Conservation (phyloP, 2,113 vertebrate genomes). For the Dromas ardeola region DNA sequence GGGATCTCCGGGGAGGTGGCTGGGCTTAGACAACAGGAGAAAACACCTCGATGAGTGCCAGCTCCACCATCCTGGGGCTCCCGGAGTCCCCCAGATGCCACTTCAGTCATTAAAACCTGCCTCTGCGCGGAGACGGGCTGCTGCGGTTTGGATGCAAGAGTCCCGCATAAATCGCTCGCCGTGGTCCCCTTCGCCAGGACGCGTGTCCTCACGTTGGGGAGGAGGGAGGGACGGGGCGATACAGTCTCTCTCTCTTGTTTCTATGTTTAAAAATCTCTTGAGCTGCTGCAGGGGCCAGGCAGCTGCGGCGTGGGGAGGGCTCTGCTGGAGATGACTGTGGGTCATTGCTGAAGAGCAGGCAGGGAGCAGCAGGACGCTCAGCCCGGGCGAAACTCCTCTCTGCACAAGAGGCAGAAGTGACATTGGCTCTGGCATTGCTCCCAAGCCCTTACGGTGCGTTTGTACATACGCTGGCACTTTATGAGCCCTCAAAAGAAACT, state of each 20-base stretch:
- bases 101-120: accelerated
- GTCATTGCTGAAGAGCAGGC: not conserved
- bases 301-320: accelerated
- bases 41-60: not conserved
- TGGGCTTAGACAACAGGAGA: not conserved
- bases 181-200: accelerated
- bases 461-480: not conserved
- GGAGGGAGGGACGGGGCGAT: not conserved
- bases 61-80: not conserved
- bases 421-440: not conserved
- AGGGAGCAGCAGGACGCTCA: not conserved
- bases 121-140: not conserved
- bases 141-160: no score
- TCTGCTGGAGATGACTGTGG: not conserved
- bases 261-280: not conserved
- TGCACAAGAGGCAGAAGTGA: not conserved
- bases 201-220: accelerated
- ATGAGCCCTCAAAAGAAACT: not conserved
- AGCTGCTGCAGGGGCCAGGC: not conserved
- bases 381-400: not conserved
- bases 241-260: not conserved
- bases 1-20: not conserved
- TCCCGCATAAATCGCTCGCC: accelerated
- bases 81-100: not conserved
- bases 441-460: not conserved